Evolutionary conservation across 2,797 vertebrate species (phyloP), one percentile per base, ranked within the genome.

Genomic region (Scyliorhinus canicula): DNA sequence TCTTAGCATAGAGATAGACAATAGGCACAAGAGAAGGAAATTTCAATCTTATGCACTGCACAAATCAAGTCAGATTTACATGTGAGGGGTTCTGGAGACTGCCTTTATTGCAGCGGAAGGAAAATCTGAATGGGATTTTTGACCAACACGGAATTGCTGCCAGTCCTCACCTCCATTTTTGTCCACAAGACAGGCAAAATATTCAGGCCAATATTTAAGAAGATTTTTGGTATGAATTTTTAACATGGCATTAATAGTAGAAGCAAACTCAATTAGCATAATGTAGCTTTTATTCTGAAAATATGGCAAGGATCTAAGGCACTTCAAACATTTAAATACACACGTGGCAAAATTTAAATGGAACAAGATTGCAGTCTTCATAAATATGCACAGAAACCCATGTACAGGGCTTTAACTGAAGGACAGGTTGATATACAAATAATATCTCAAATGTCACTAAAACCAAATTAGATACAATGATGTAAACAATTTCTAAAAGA

Each of bases 251-350:
- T 44, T 91, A 21, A 91, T 91, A 71, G 19, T 31, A 52, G 31
- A 24, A 91, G 5, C 79, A 82, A 26, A 95, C 28, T 95, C 95
- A 95, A 96, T 96, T 84, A 96, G 96, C 96, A 97, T 97, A 97
- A 96, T 96, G 96, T 96, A 96, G 96, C 65, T 97, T 98, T 98
- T 98, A 98, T 98, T 98, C 96, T 97, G 97, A 98, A 97, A 98
- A 98, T 97, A 98, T 98, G 97, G 97, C 98, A 98, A 98, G 97
- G 98, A 97, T 97, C 97, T 97, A 98, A 98, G 98, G 98, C 98
- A 98, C 98, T 98, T 98, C 97, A 98, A 97, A 98, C 97, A 97
- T 98, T 98, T 98, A 97, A 97, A 97, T 96, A 97, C 97, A 97
- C 95, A 95, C 95, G 96, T 95, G 97, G 97, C 96, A 96, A 96